These are phyloP conservation scores for Parnassius glacialis DNA, from an alignment of 2,888 invertebrate species.

Conservation along the genomic window DNA sequence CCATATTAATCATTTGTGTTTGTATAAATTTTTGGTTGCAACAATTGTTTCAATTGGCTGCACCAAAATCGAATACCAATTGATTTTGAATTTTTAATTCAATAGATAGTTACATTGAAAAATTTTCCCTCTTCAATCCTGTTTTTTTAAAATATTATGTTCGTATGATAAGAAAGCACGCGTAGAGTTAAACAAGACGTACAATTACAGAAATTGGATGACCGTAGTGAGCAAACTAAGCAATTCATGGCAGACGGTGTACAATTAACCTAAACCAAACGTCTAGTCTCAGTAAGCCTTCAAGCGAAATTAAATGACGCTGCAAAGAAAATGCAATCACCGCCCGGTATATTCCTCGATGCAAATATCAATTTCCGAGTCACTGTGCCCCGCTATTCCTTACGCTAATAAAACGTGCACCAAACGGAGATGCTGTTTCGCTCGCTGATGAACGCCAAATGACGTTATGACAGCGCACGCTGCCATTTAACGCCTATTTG, in stretches of 20 bases:
- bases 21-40: too few relatives aligned
- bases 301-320: slow-evolving; percentile 72
- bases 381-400: slow-evolving; percentile 78
- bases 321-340: slow-evolving; percentile 80
- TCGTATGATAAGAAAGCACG: too few relatives aligned
- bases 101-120: too few relatives aligned
- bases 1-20: too few relatives aligned
- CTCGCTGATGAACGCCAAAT: slow-evolving; percentile 79
- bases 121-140: too few relatives aligned
- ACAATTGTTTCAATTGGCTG: too few relatives aligned
- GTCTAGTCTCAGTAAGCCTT: slow-evolving; percentile 51
- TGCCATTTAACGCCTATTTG: slow-evolving; percentile 86
- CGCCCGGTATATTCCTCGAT: slow-evolving; percentile 67
- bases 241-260: slow-evolving; percentile 50
- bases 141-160: too few relatives aligned
- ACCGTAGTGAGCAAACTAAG: slow-evolving; percentile 32
- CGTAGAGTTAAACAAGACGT: too few relatives aligned
- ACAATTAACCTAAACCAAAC: slow-evolving; percentile 61
- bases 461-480: slow-evolving; percentile 79
- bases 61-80: too few relatives aligned
- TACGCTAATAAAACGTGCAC: slow-evolving; percentile 80
- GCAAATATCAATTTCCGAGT: slow-evolving; percentile 78
- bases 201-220: slow-evolving; percentile 28
- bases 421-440: slow-evolving; percentile 78
- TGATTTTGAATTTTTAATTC: too few relatives aligned